Conservation (phyloP, 2,113 vertebrate species). For the Craseonycteris thonglongyai region DNA sequence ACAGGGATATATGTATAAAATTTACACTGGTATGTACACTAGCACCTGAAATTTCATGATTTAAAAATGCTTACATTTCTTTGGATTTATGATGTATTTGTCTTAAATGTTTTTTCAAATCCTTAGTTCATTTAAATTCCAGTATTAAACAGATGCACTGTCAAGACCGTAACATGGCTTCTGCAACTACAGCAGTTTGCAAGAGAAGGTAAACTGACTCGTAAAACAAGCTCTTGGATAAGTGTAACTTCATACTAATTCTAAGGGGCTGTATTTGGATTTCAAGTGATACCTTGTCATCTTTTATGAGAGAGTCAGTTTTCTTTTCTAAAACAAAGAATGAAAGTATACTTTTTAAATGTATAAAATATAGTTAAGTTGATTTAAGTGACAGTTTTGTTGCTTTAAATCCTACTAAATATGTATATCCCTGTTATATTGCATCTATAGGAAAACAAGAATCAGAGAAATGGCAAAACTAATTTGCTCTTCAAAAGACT, state of each 20-base stretch:
- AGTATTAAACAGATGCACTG: background rate
- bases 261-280: background rate
- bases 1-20: background rate
- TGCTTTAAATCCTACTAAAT: background rate
- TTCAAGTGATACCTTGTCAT: background rate
- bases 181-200: background rate
- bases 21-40: background rate
- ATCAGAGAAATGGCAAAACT: background rate
- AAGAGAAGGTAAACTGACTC: background rate
- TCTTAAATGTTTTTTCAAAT: background rate
- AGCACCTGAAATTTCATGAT: background rate
- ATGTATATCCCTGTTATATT: background rate
- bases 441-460: background rate
- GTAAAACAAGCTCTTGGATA: background rate
- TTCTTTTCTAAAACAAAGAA: background rate
- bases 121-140: background rate
- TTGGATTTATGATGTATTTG: background rate
- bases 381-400: background rate
- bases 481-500: background rate
- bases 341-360: background rate
- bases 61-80: background rate
- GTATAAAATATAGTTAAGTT: background rate
- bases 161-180: background rate
- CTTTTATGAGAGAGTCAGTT: background rate
- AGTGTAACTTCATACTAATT: background rate